These are phyloP conservation scores for Typhlichthys subterraneus DNA, from an alignment of 2,797 vertebrate species.

Conservation along the genomic window DNA sequence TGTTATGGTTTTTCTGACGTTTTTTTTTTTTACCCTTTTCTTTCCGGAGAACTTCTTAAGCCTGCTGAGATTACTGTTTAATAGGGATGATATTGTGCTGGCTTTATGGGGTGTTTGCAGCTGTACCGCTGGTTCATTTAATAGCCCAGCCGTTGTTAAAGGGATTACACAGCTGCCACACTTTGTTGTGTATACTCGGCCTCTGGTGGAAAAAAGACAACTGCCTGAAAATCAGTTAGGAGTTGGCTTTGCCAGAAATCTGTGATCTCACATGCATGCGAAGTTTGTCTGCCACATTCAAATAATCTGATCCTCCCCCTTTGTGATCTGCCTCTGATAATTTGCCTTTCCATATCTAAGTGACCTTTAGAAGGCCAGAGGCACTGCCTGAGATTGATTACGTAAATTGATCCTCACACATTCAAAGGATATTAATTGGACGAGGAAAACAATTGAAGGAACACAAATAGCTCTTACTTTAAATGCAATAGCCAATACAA, in stretches of 20 bases:
- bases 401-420: slow-evolving; percentile 80
- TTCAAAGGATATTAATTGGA: slow-evolving; percentile 83
- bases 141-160: slow-evolving; percentile 77
- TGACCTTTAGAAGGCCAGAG: slow-evolving; percentile 81
- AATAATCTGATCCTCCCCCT: slow-evolving; percentile 59
- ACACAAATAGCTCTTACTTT: slow-evolving; percentile 78
- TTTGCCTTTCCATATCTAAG: slow-evolving; percentile 77
- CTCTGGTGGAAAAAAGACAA: slow-evolving; percentile 48
- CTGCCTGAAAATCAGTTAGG: slow-evolving; percentile 44
- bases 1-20: slow-evolving; percentile 73
- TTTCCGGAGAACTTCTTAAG: slow-evolving; percentile 73
- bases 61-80: slow-evolving; percentile 75
- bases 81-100: slow-evolving; percentile 79
- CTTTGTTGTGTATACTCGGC: slow-evolving; percentile 67
- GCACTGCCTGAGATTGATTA: slow-evolving; percentile 79
- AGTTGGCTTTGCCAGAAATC: slow-evolving; percentile 51
- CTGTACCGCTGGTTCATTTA: slow-evolving; percentile 74
- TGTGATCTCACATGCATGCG: slow-evolving; percentile 69
- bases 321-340: slow-evolving; percentile 71
- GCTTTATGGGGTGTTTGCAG: slow-evolving; percentile 81
- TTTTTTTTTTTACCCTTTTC: slow-evolving; percentile 1
- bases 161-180: slow-evolving; percentile 79
- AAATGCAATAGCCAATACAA: slow-evolving; percentile 71
- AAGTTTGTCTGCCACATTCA: slow-evolving; percentile 69
- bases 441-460: slow-evolving; percentile 78